A percentile compares a stretch with the other conserved stretches of the same genome.
Evolutionary conservation across 2,888 invertebrate species (phyloP).

Genomic region (Boloria selene): DNA sequence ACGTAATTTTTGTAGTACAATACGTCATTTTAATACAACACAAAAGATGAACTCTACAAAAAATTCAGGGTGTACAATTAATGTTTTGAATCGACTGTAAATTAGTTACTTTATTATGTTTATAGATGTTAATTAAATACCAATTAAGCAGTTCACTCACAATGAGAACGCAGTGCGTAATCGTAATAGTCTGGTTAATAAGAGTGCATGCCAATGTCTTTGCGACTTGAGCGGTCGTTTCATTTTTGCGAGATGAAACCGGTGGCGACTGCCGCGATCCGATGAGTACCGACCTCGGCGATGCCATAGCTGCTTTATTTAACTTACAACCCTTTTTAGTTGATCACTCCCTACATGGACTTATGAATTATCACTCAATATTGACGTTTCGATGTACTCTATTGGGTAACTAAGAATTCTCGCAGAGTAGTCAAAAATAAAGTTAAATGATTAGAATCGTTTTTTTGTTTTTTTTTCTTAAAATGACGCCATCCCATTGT

Average conservation of each 20-base stretch:
- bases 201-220: slow-evolving; percentile 55
- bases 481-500: no score
- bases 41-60: background rate
- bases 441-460: background rate
- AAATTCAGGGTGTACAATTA: background rate
- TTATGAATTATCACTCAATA: slow-evolving; percentile 50
- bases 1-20: no score
- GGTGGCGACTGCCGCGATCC: slow-evolving; percentile 47
- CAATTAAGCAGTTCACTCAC: slow-evolving; percentile 29
- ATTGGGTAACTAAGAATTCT: slow-evolving; percentile 17
- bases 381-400: slow-evolving; percentile 20
- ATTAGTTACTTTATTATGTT: slow-evolving; percentile 5
- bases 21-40: no score
- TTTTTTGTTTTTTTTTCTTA: background rate
- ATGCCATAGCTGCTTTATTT: slow-evolving; percentile 45
- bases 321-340: slow-evolving; percentile 52
- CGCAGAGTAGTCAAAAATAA: background rate
- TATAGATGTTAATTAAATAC: slow-evolving; percentile 19
- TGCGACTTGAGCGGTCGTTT: slow-evolving; percentile 37
- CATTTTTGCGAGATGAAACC: slow-evolving; percentile 41
- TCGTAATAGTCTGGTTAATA: slow-evolving; percentile 53
- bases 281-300: slow-evolving; percentile 38
- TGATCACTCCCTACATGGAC: slow-evolving; percentile 54
- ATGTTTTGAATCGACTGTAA: slow-evolving; percentile 29
- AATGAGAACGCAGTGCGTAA: slow-evolving; percentile 41